These are phyloP conservation scores for Zaprionus lachaisei DNA, from an alignment of 1,140 invertebrate genomes.

Conservation along the genomic window DNA sequence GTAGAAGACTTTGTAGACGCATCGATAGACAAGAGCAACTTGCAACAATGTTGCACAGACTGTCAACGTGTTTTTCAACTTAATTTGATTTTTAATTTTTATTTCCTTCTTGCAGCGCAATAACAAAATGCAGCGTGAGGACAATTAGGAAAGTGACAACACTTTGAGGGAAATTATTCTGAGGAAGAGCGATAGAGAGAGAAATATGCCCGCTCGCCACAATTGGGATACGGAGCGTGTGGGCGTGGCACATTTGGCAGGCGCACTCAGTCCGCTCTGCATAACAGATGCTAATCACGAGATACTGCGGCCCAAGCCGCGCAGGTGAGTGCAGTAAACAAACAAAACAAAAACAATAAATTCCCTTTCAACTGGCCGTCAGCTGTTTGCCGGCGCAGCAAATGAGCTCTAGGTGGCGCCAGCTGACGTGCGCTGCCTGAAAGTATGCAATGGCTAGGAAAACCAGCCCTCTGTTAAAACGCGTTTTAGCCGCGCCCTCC, in stretches of 20 bases:
- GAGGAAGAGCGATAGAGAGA: not conserved
- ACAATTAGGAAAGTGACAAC: constrained; percentile 1
- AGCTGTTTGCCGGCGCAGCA: not conserved
- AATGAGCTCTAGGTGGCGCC: constrained; percentile 32
- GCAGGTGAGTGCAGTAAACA: constrained; percentile 87
- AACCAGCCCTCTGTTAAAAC: too few species aligned
- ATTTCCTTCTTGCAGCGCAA: constrained; percentile 21
- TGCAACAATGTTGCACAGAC: constrained; percentile 4
- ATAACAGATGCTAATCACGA: constrained; percentile 91
- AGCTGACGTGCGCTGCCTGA: not conserved
- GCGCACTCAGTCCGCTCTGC: constrained; percentile 88
- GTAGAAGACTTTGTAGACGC: constrained; percentile 27
- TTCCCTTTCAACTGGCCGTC: not conserved
- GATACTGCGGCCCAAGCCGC: constrained; percentile 93
- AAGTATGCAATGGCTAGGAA: constrained; percentile 17
- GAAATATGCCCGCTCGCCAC: constrained; percentile 73
- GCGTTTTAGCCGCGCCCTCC: not conserved
- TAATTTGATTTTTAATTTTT: constrained; percentile 17
- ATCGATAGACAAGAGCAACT: constrained; percentile 35
- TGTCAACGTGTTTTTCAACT: constrained; percentile 21
- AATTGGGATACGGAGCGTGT: constrained; percentile 76
- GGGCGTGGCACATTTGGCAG: constrained; percentile 87
- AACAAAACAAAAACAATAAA: not conserved
- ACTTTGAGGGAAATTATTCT: constrained; percentile 3
- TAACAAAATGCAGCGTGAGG: constrained; percentile 28